Percentiles rank a stretch among this genome's conserved stretches.
phyloP scores from a whole-genome alignment of 2,888 invertebrate species.

The Aproaerema taeniolella region DNA sequence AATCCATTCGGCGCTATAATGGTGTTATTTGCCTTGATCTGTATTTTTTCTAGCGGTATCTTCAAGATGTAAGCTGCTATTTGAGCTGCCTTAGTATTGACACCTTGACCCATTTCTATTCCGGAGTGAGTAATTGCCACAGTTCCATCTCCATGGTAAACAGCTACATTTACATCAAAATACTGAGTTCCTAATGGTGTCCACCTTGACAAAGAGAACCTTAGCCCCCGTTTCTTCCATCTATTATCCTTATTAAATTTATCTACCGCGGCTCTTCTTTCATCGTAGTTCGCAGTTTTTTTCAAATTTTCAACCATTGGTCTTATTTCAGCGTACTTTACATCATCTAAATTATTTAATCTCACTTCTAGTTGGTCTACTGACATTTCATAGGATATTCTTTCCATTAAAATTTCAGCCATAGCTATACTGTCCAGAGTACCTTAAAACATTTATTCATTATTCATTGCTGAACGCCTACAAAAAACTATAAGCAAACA shows the following conservation, averaged over 20 bases:
- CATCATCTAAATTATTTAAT: constrained; percentile 36
- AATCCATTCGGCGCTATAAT: constrained; percentile 73
- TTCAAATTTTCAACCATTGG: constrained; percentile 62
- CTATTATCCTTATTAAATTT: constrained; percentile 78
- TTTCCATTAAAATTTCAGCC: constrained; percentile 77
- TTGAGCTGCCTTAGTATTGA: constrained; percentile 86
- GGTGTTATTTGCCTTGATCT: constrained; percentile 75
- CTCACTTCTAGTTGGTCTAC: constrained; percentile 73
- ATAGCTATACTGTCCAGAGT: constrained; percentile 28
- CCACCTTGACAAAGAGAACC: constrained; percentile 59
- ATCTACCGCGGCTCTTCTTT: constrained; percentile 50
- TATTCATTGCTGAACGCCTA: too few species aligned
- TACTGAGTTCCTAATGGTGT: constrained; percentile 73
- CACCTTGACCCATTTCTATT: constrained; percentile 85
- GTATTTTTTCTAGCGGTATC: constrained; percentile 78
- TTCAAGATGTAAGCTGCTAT: constrained; percentile 82
- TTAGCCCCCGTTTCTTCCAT: constrained; percentile 81
- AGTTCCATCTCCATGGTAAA: constrained; percentile 81
- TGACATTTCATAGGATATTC: constrained; percentile 65
- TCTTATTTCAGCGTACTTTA: constrained; percentile 45
- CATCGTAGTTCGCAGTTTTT: constrained; percentile 51
- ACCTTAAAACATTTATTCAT: constrained; percentile 24
- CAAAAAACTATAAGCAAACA: too few species aligned
- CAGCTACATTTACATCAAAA: constrained; percentile 66
- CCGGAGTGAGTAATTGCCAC: constrained; percentile 82